Evolutionary conservation across 2,888 invertebrate species (phyloP).

Genomic region (Euplagia quadripunctaria): DNA sequence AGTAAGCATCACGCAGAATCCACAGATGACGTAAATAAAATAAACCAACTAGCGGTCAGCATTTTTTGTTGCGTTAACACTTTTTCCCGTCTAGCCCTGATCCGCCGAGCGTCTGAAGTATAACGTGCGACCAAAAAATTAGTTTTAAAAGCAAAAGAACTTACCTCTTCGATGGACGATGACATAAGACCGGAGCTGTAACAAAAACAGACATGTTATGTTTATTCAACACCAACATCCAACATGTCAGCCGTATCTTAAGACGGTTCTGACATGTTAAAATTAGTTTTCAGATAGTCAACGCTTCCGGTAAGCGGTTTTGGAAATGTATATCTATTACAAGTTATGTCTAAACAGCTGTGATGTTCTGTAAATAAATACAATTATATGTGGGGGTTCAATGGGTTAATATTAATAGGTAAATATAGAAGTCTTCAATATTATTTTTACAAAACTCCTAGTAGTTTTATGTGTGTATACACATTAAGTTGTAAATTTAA

Average conservation of each 20-base stretch:
- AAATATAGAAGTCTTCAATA: neutral
- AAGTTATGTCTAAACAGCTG: conserved; percentile 1
- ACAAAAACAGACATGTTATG: conserved; percentile 60
- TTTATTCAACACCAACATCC: neutral
- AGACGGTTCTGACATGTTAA: conserved; percentile 7
- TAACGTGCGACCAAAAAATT: too few species aligned
- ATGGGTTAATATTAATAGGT: neutral
- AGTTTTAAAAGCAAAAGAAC: conserved; percentile 39
- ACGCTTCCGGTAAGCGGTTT: conserved; percentile 7
- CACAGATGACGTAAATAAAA: too few species aligned
- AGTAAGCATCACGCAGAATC: too few species aligned
- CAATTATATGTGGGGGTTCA: neutral
- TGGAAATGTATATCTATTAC: neutral
- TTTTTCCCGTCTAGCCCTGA: too few species aligned
- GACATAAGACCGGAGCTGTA: conserved; percentile 83
- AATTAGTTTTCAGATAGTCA: conserved; percentile 18
- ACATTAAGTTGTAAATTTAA: neutral
- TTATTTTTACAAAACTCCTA: neutral
- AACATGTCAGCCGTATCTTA: conserved; percentile 10
- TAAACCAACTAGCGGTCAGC: too few species aligned
- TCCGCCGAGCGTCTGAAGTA: too few species aligned
- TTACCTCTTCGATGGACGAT: conserved; percentile 83
- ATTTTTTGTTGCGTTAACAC: too few species aligned
- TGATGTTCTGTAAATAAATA: neutral
- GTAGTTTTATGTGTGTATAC: neutral